Conservation (phyloP, 2,113 vertebrate species). For the Perccottus glenii region DNA sequence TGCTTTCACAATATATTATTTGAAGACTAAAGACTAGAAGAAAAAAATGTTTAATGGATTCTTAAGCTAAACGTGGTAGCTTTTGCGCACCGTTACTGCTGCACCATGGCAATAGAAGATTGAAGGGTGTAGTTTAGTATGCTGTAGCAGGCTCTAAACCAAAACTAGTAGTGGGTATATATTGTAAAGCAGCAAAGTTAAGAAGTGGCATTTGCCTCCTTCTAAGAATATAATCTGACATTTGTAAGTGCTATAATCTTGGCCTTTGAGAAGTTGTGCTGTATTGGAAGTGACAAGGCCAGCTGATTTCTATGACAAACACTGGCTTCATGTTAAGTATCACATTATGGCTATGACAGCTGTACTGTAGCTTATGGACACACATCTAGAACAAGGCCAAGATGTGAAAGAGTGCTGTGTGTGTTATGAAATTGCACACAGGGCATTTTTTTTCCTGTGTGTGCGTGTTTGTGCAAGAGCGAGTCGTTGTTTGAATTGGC, state of each 20-base stretch:
- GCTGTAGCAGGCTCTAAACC: no score
- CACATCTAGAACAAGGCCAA: conserved; percentile 12
- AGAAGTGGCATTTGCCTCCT: conserved; percentile 21
- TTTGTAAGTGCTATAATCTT: conserved; percentile 41
- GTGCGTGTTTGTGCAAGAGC: conserved; percentile 21
- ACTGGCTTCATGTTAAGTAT: conserved; percentile 53
- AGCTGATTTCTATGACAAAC: conserved; percentile 55
- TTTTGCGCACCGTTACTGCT: no score
- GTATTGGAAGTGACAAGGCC: conserved; percentile 47
- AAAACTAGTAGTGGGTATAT: background rate
- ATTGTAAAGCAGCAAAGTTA: conserved; percentile 1
- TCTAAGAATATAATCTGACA: conserved; percentile 33
- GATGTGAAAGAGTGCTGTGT: conserved; percentile 27
- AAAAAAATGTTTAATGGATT: no score
- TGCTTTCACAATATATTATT: no score
- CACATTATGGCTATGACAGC: conserved; percentile 58
- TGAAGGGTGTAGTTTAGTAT: no score
- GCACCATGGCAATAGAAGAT: no score
- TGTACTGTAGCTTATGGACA: conserved; percentile 44
- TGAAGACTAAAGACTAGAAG: no score
- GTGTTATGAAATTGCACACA: conserved; percentile 23
- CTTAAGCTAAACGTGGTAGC: no score
- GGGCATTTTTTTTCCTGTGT: conserved; percentile 12
- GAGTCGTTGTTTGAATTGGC: conserved; percentile 51
- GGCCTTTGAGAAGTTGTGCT: conserved; percentile 28